Percentiles rank a stretch among this genome's conserved stretches.
phyloP scores from a whole-genome alignment of 2,113 vertebrate genomes.

The Odocoileus hemionus region DNA sequence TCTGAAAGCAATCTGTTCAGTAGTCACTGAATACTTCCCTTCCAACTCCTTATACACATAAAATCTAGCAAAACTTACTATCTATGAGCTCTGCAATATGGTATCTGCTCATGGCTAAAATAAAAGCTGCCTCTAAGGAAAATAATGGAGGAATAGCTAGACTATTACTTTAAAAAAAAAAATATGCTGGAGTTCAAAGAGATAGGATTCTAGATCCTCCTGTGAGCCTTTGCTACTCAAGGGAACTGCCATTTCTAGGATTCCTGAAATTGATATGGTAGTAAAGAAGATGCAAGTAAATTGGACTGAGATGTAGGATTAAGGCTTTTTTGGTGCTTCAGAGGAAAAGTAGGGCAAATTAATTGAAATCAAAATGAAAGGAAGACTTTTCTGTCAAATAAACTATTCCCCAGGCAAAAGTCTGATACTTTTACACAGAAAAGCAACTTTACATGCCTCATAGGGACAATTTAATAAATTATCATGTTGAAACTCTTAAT shows the following conservation, averaged over 20 bases:
- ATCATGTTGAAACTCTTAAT: background rate
- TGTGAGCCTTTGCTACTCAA: background rate
- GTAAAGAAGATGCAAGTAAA: background rate
- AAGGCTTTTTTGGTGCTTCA: background rate
- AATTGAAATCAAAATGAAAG: conserved; percentile 30
- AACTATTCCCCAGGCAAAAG: background rate
- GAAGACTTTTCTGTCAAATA: background rate
- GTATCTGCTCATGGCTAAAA: conserved; percentile 44
- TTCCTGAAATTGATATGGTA: background rate
- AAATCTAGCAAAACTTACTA: conserved; percentile 8
- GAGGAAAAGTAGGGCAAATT: background rate
- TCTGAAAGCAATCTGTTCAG: conserved; percentile 53
- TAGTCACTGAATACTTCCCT: conserved; percentile 7
- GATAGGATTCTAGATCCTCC: background rate
- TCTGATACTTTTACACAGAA: background rate
- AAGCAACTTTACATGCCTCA: background rate
- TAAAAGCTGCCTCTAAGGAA: conserved; percentile 33
- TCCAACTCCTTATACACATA: conserved; percentile 41
- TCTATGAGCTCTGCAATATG: background rate
- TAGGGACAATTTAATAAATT: background rate
- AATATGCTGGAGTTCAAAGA: conserved; percentile 31
- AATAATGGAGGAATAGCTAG: background rate
- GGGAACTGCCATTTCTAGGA: background rate
- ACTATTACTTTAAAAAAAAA: background rate
- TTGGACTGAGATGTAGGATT: background rate